Evolutionary conservation across 2,797 vertebrate species (phyloP), one percentile per base, ranked within the genome.

Genomic region (Phrynocephalus vlangalii): DNA sequence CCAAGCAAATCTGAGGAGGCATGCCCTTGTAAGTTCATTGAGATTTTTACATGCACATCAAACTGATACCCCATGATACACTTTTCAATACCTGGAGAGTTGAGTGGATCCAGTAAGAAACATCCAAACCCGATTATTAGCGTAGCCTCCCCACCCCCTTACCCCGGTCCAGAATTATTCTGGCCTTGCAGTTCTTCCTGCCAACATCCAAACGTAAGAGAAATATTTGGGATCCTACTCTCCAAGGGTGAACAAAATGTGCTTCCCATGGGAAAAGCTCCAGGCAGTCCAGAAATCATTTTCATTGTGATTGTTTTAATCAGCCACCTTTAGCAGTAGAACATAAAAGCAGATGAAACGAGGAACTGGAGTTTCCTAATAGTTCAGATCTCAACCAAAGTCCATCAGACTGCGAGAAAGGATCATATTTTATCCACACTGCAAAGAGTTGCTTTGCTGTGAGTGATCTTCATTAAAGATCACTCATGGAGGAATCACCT

Each of bases 1-100:
- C 20, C 48, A 87, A 83, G 33, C 66, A 63, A 82, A 68, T 83
- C 75, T 71, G 73, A 68, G 30, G 63, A 76, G 33, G 9, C 50
- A 44, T 30, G 24, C n/a, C 11, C 83, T 78, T 16, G 26, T 48
- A 70, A 70, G 38, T 78, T 78, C 52, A 71, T 30, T 60, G 63
- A 70, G 48, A 6, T 75, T 83, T 83, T 50, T 68, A 78, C 60
- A 33, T 63, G 38, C 24, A 78, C 48, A 66, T 79, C 33, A 44
- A 38, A 20, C 38, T 44, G 18, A 75, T 44, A 22, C 20, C 16
- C 33, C 38, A 44, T 75, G 72, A 20, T 38, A 26, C 52, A 9
- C 52, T 56, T 56, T 56, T 75, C 33, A 75, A 18, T 22, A 33
- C 33, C 72, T 4, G 71, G n/a, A n/a, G n/a, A 15, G 71, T 13